Conservation (phyloP, 2,113 vertebrate species). For the Rhea pennata region DNA sequence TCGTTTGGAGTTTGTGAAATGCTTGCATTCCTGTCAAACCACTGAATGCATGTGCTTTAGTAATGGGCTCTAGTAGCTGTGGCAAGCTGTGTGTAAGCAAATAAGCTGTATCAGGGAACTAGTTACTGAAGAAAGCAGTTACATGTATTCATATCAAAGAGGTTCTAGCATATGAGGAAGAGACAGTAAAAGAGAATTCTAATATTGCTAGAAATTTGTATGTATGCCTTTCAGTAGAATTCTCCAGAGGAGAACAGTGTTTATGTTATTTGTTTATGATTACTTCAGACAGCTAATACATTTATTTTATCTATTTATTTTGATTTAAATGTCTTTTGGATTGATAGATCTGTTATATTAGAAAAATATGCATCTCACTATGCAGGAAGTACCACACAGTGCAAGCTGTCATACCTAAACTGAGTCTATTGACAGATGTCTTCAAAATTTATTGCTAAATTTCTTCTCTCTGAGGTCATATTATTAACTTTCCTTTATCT, state of each 20-base stretch:
- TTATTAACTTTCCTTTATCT: not conserved
- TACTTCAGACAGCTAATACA: not conserved
- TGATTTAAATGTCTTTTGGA: not conserved
- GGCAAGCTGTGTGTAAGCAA: not conserved
- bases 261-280: not conserved
- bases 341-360: not conserved
- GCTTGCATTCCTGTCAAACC: not conserved
- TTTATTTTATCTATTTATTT: not conserved
- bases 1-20: not conserved
- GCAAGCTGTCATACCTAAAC: not conserved
- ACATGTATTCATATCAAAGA: not conserved
- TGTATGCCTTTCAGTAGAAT: not conserved
- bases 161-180: not conserved
- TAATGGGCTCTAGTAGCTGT: not conserved
- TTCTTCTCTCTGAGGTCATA: not conserved
- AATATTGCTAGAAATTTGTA: not conserved
- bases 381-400: not conserved
- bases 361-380: not conserved
- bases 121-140: not conserved
- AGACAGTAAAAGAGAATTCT: not conserved
- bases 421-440: not conserved
- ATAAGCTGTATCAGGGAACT: not conserved
- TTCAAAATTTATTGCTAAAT: not conserved
- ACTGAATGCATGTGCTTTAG: not conserved
- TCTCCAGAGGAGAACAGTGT: not conserved